phyloP scores from a whole-genome alignment of 2,113 vertebrate genomes.

The Passer montanus region DNA sequence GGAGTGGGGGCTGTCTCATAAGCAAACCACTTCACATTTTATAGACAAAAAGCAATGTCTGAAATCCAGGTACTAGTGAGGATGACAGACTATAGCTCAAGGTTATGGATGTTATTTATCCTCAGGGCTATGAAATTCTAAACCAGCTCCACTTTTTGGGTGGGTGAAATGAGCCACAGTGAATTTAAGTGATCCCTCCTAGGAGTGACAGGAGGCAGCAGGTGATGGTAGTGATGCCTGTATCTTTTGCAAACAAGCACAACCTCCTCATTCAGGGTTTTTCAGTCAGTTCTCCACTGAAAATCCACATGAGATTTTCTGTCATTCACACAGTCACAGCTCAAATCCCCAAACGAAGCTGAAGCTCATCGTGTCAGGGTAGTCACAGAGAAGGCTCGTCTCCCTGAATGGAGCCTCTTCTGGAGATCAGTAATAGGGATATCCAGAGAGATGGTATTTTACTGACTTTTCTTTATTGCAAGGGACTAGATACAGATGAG shows the following conservation, averaged over 20 bases:
- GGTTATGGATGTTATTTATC: background rate
- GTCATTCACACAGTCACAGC: background rate
- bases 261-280: background rate
- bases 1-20: background rate
- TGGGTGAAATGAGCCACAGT: background rate
- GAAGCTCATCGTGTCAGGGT: accelerated
- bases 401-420: background rate
- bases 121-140: background rate
- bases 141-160: background rate
- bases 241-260: background rate
- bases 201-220: background rate
- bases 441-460: background rate
- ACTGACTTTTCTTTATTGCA: background rate
- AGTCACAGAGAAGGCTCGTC: background rate
- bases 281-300: background rate
- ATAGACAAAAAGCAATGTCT: background rate
- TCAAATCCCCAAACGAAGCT: background rate
- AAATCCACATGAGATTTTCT: background rate
- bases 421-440: background rate
- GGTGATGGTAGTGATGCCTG: background rate
- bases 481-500: background rate
- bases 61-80: background rate
- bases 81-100: background rate
- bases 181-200: background rate
- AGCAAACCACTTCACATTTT: background rate